Conservation (phyloP, 2,888 invertebrate genomes). For the Neria commutata region DNA sequence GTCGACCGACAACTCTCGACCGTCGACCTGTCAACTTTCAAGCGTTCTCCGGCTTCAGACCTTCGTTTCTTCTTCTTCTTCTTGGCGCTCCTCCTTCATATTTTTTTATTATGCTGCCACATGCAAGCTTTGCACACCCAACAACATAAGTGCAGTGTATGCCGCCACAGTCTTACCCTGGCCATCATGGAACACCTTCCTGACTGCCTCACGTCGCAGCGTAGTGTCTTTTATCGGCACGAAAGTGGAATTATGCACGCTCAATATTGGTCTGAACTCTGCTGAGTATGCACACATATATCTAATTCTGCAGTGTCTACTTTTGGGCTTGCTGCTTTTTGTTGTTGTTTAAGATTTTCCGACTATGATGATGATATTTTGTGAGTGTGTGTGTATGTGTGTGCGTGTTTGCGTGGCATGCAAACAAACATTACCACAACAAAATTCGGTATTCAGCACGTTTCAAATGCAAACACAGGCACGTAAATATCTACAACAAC, state of each 20-base stretch:
- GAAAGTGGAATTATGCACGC: conserved; percentile 33
- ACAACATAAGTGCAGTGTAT: conserved; percentile 4
- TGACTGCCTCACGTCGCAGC: not conserved
- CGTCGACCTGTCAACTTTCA: conserved; percentile 35
- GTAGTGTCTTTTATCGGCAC: conserved; percentile 33
- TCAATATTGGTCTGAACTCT: not conserved
- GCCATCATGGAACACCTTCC: conserved; percentile 12
- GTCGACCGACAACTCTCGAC: conserved; percentile 35
- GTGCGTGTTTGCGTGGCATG: too few species aligned
- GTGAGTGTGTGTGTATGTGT: too few species aligned
- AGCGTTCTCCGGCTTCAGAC: too few species aligned
- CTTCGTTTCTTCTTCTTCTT: conserved; percentile 8
- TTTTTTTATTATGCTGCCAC: not conserved
- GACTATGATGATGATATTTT: not conserved
- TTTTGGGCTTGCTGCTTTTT: not conserved
- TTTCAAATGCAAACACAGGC: not conserved
- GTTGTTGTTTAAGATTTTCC: not conserved
- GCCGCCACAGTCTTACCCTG: not conserved
- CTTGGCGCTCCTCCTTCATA: not conserved
- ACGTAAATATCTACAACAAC: not conserved
- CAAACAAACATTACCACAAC: not conserved
- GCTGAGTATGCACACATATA: too few species aligned
- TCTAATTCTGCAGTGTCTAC: not conserved
- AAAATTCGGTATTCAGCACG: not conserved
- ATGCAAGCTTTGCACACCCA: conserved; percentile 1